Evolutionary conservation across 2,113 vertebrate species (phyloP).

Genomic region (Peromyscus maniculatus): DNA sequence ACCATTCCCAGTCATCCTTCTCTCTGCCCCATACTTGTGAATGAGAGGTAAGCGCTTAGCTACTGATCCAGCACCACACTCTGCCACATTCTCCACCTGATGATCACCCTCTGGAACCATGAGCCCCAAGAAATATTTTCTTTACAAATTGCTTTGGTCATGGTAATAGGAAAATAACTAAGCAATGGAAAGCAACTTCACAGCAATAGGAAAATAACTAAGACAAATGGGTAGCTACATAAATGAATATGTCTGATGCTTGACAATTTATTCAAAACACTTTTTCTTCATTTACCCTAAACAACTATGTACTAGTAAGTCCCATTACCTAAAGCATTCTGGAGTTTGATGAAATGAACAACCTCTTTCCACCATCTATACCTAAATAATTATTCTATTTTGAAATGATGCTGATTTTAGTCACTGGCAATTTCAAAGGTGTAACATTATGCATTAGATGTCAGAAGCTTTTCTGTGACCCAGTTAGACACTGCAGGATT

Average conservation of each 20-base stretch:
- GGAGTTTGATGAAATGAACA: background rate
- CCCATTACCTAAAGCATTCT: background rate
- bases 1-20: background rate
- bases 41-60: background rate
- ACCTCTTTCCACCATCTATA: background rate
- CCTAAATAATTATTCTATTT: conserved; percentile 27
- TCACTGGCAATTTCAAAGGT: conserved; percentile 7
- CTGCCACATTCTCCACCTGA: background rate
- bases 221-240: background rate
- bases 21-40: background rate
- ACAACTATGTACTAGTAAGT: background rate
- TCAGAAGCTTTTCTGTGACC: conserved; percentile 50
- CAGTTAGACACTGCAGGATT: background rate
- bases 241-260: conserved; percentile 31
- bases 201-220: background rate
- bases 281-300: conserved; percentile 14
- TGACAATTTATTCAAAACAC: background rate
- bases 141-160: background rate
- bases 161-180: background rate
- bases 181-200: background rate
- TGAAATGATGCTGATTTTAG: conserved; percentile 53
- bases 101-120: background rate
- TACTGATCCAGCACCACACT: background rate
- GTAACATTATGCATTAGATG: conserved; percentile 12
- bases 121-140: background rate